Conservation (phyloP, 2,888 invertebrate genomes). For the Sabellastarte sp. region DNA sequence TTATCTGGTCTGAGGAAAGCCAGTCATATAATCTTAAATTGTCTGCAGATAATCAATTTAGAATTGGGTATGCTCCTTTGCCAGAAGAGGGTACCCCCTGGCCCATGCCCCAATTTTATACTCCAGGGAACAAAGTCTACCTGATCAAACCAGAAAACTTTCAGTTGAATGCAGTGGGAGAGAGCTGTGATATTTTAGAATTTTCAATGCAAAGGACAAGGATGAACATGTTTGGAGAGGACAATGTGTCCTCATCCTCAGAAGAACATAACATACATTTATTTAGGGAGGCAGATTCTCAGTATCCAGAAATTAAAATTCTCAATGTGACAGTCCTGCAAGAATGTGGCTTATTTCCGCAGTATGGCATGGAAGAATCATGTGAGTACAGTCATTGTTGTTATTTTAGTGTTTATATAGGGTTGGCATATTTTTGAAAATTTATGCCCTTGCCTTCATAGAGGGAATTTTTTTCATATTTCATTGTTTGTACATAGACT, state of each 20-base stretch:
- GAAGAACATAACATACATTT: no score
- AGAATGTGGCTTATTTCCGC: constrained; percentile 69
- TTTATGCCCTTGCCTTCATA: no score
- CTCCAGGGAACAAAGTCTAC: constrained; percentile 13
- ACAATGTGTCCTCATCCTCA: constrained; percentile 7
- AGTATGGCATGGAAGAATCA: constrained; percentile 71
- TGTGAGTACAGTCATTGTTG: no score
- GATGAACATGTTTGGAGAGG: constrained; percentile 57
- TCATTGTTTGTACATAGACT: no score
- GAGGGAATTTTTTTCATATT: no score
- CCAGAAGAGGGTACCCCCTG: constrained; percentile 31
- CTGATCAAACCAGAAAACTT: constrained; percentile 26
- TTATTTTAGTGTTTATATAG: no score
- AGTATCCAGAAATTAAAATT: neutral
- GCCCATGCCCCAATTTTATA: constrained; percentile 34
- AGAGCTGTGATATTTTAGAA: constrained; percentile 64
- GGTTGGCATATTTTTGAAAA: no score
- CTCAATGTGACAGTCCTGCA: constrained; percentile 65
- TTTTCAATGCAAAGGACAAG: constrained; percentile 65
- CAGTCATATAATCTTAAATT: constrained; percentile 26
- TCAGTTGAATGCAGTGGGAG: constrained; percentile 35
- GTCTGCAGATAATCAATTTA: constrained; percentile 25
- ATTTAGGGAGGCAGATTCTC: constrained; percentile 9
- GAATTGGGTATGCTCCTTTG: constrained; percentile 26
- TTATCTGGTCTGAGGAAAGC: constrained; percentile 26